Conservation (phyloP, 2,113 vertebrate genomes). For the Eleginops maclovinus region DNA sequence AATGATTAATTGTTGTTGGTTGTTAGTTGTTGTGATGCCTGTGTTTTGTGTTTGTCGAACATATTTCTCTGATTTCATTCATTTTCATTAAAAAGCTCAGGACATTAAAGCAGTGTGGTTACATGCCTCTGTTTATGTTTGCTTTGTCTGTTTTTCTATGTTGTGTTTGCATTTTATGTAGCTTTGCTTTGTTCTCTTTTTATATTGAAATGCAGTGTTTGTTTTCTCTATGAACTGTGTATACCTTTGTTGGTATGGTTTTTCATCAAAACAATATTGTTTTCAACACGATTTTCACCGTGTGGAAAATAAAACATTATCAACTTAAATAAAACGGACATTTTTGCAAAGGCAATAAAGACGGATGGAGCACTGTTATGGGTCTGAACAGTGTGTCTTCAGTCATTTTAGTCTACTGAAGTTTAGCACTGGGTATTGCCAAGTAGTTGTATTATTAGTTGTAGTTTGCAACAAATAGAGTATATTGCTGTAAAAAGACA, state of each 20-base stretch:
- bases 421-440: constrained; percentile 19
- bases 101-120: constrained; percentile 26
- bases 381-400: constrained; percentile 53
- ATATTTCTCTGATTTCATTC: constrained; percentile 45
- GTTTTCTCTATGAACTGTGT: constrained; percentile 38
- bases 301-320: constrained; percentile 41
- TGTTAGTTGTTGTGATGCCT: constrained; percentile 54
- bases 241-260: constrained; percentile 22
- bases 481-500: constrained; percentile 34
- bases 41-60: constrained; percentile 61
- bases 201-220: constrained; percentile 41
- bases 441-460: constrained; percentile 47
- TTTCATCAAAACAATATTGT: constrained; percentile 33
- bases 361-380: constrained; percentile 59
- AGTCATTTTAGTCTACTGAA: constrained; percentile 56
- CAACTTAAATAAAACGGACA: constrained; percentile 43
- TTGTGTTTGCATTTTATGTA: constrained; percentile 17
- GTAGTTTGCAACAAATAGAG: constrained; percentile 52
- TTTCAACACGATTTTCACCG: constrained; percentile 43
- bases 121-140: constrained; percentile 34
- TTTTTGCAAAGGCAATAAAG: constrained; percentile 48
- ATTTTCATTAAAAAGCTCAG: constrained; percentile 19
- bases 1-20: constrained; percentile 63
- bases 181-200: constrained; percentile 22
- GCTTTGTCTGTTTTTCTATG: constrained; percentile 5